phyloP scores from a whole-genome alignment of 1,140 invertebrate genomes.

The Orius insidiosus region DNA sequence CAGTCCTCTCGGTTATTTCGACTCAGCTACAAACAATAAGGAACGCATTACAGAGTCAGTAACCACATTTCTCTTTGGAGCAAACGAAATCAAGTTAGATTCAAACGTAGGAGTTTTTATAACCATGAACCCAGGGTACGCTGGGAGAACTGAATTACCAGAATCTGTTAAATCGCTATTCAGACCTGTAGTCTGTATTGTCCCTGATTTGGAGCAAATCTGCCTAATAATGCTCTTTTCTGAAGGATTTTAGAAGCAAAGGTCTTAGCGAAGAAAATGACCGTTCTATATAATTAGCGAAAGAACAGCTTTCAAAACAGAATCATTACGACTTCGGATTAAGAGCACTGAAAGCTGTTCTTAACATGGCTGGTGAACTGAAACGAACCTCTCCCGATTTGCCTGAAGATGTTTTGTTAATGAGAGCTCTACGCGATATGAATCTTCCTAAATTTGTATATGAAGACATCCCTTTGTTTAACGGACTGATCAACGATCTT shows the following conservation, averaged over 20 bases:
- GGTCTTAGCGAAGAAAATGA: constrained; percentile 77
- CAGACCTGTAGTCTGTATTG: constrained; percentile 73
- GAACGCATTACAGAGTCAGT: constrained; percentile 58
- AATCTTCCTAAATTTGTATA: constrained; percentile 82
- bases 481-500: constrained; percentile 71
- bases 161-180: constrained; percentile 83
- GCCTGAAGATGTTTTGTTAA: constrained; percentile 67
- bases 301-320: constrained; percentile 77
- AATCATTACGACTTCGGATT: constrained; percentile 90
- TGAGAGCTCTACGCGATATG: constrained; percentile 78
- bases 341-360: constrained; percentile 67
- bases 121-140: constrained; percentile 87
- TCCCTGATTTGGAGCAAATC: constrained; percentile 77
- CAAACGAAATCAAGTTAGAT: constrained; percentile 62
- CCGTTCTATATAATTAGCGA: constrained; percentile 65
- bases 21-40: constrained; percentile 77
- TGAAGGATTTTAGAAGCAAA: constrained; percentile 39
- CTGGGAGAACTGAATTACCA: constrained; percentile 71
- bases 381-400: constrained; percentile 56
- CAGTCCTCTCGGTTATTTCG: constrained; percentile 78
- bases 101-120: constrained; percentile 78
- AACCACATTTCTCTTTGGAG: constrained; percentile 65
- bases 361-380: constrained; percentile 75
- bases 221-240: constrained; percentile 82
- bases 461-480: constrained; percentile 76